Evolutionary conservation across 2,888 invertebrate genomes (phyloP).

Genomic region (Metalampra italica): DNA sequence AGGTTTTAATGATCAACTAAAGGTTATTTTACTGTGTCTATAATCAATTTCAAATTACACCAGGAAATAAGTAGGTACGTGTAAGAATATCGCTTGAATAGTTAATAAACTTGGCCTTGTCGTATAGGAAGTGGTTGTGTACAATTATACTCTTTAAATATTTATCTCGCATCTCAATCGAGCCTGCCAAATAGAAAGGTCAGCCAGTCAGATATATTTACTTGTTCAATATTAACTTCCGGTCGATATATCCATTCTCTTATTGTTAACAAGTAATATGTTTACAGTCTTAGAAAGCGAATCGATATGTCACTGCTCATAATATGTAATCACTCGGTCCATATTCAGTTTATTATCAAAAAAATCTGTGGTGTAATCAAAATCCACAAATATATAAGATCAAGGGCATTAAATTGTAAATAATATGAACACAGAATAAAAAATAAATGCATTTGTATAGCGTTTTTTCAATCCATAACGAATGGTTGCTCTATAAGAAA

Average conservation of each 20-base stretch:
- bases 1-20: too few species aligned
- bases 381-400: not conserved
- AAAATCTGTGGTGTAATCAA: not conserved
- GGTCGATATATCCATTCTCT: conserved; percentile 16
- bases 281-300: not conserved
- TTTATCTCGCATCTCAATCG: conserved; percentile 14
- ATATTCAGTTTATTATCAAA: not conserved
- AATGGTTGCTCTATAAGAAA: too few species aligned
- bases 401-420: too few species aligned
- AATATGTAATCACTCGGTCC: not conserved
- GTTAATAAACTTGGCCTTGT: not conserved
- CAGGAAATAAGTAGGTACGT: too few species aligned
- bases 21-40: not conserved
- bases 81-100: not conserved
- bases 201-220: conserved; percentile 28
- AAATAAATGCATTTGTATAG: too few species aligned
- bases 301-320: not conserved
- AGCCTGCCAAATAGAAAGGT: conserved; percentile 48
- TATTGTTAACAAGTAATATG: not conserved
- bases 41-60: not conserved
- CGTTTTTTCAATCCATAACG: too few species aligned
- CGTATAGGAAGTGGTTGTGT: not conserved
- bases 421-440: too few species aligned
- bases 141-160: not conserved
- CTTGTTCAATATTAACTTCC: conserved; percentile 37